A percentile compares a stretch with the other conserved stretches of the same genome.
These are phyloP conservation scores for Heterodera filipjevi DNA, from an alignment of 2,888 invertebrate species.

Conservation along the genomic window DNA sequence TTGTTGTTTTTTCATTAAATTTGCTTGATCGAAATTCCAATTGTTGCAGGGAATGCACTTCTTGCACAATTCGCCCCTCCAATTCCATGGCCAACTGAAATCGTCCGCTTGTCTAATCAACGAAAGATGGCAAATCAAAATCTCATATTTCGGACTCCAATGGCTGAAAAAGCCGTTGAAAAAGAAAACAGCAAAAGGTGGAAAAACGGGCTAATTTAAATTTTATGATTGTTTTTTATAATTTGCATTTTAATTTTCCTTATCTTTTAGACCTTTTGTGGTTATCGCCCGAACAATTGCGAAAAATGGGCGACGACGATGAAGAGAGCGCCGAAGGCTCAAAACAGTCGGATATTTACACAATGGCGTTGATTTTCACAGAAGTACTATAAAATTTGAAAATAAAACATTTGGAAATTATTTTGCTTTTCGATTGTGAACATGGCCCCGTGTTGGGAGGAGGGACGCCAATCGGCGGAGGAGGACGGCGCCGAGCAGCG, in stretches of 20 bases:
- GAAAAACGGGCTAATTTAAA: not conserved
- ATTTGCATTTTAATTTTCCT: not conserved
- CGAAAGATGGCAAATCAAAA: slow-evolving; percentile 51
- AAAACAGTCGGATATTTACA: slow-evolving; percentile 34
- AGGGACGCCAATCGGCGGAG: not conserved
- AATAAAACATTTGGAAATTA: not conserved
- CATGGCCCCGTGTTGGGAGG: slow-evolving; percentile 52
- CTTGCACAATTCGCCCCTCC: slow-evolving; percentile 33
- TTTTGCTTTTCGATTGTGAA: slow-evolving; percentile 39
- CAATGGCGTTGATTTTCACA: slow-evolving; percentile 48
- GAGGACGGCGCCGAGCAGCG: not conserved
- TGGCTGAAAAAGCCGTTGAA: not conserved
- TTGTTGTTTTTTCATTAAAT: no score
- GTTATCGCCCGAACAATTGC: slow-evolving; percentile 39
- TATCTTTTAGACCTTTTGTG: slow-evolving; percentile 38
- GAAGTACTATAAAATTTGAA: slow-evolving; percentile 41
- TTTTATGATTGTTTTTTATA: no score
- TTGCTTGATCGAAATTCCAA: no score
- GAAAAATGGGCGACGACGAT: slow-evolving; percentile 29
- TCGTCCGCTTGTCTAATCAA: slow-evolving; percentile 42
- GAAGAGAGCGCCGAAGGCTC: slow-evolving; percentile 8
- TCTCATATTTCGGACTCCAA: slow-evolving; percentile 21
- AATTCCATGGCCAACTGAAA: slow-evolving; percentile 36
- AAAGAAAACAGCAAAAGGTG: not conserved
- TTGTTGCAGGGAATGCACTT: slow-evolving; percentile 33